phyloP scores from a whole-genome alignment of 1,140 invertebrate species.

The Magallana gigas region DNA sequence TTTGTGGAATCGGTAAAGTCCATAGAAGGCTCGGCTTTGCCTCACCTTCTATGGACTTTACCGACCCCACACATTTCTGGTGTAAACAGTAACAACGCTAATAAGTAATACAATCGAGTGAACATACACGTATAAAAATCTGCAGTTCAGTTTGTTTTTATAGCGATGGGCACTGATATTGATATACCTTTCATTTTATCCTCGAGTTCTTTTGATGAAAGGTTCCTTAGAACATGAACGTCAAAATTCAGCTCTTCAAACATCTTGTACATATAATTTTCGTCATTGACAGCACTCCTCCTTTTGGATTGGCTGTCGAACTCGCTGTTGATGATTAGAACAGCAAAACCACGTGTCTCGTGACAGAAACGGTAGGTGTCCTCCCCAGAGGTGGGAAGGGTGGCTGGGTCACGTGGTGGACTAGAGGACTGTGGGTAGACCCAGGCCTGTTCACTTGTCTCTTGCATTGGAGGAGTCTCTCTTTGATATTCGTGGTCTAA shows the following conservation, averaged over 20 bases:
- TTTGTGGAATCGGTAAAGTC: too few relatives aligned
- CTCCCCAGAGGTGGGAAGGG: not conserved
- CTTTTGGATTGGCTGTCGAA: conserved; percentile 45
- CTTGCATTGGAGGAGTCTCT: not conserved
- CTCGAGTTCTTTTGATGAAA: conserved; percentile 1
- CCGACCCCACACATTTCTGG: too few relatives aligned
- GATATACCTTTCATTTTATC: not conserved
- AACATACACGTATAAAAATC: too few relatives aligned
- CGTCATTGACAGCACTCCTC: conserved; percentile 24
- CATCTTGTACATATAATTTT: conserved; percentile 25
- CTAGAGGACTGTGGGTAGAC: not conserved
- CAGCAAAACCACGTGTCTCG: conserved; percentile 39
- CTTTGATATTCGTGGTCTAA: not conserved
- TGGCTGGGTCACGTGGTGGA: not conserved
- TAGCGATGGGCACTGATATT: too few relatives aligned
- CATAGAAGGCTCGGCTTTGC: too few relatives aligned
- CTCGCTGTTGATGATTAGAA: conserved; percentile 45
- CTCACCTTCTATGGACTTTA: too few relatives aligned
- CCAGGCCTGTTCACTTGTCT: not conserved
- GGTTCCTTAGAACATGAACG: conserved; percentile 40
- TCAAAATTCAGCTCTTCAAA: conserved; percentile 42
- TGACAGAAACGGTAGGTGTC: conserved; percentile 11
- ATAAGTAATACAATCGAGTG: too few relatives aligned
- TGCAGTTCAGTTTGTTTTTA: too few relatives aligned
- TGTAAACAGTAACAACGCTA: too few relatives aligned